phyloP scores from a whole-genome alignment of 1,140 invertebrate species.

The Panagrolaimus sp. region DNA sequence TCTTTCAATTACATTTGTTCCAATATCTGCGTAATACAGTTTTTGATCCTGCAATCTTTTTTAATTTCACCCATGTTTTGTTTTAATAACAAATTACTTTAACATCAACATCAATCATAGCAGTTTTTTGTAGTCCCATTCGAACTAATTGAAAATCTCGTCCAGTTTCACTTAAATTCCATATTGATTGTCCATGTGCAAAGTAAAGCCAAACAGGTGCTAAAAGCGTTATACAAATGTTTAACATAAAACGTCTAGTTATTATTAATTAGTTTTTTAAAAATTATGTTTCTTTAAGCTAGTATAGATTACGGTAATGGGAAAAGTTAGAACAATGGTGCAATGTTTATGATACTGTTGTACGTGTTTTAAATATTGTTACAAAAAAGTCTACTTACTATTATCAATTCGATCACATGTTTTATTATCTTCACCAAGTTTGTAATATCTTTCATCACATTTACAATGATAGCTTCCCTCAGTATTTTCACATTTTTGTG shows the following conservation, averaged over 20 bases:
- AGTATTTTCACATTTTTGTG: slow-evolving; percentile 88
- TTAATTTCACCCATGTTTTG: too few species aligned
- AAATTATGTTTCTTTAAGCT: too few species aligned
- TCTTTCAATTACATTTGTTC: slow-evolving; percentile 35
- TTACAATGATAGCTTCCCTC: slow-evolving; percentile 91
- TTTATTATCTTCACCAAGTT: slow-evolving; percentile 74
- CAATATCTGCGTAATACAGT: slow-evolving; percentile 44
- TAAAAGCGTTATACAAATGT: too few species aligned
- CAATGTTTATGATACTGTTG: slow-evolving; percentile 27
- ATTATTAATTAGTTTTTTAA: too few species aligned
- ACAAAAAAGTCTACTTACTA: slow-evolving; percentile 40
- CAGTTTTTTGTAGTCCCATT: slow-evolving; percentile 45
- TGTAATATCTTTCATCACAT: slow-evolving; percentile 86
- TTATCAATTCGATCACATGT: slow-evolving; percentile 72
- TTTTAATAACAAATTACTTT: not conserved
- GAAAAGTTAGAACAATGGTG: slow-evolving; percentile 25
- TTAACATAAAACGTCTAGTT: too few species aligned
- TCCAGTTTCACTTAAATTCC: slow-evolving; percentile 47
- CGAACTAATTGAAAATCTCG: slow-evolving; percentile 40
- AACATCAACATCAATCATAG: slow-evolving; percentile 49
- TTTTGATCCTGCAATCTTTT: slow-evolving; percentile 19
- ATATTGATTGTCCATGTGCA: slow-evolving; percentile 47
- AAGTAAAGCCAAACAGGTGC: slow-evolving; percentile 44
- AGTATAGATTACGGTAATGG: not conserved
- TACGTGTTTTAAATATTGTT: too few species aligned